Conservation (phyloP, 2,797 vertebrate species). For the Psittacula derbiana region DNA sequence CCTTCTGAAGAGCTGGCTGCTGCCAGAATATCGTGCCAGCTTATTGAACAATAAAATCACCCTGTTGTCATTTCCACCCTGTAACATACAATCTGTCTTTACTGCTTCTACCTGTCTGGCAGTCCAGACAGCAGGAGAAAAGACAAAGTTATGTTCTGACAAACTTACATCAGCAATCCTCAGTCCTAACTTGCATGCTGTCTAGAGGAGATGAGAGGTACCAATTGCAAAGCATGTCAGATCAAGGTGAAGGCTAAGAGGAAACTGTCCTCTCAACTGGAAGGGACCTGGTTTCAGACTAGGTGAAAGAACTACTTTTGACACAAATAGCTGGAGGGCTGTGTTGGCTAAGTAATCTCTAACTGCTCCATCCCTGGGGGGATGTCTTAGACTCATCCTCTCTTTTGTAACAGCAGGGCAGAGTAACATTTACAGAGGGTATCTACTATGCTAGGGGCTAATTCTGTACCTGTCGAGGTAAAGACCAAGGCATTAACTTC, state of each 20-base stretch:
- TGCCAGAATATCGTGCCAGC: background rate
- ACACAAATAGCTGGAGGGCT: background rate
- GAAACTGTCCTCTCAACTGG: background rate
- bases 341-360: background rate
- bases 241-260: background rate
- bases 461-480: accelerated
- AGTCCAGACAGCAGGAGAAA: background rate
- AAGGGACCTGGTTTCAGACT: background rate
- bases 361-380: background rate
- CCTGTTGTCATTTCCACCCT: background rate
- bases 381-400: background rate
- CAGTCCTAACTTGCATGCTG: background rate
- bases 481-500: background rate
- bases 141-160: background rate
- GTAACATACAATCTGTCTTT: background rate
- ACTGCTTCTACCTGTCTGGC: background rate
- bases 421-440: background rate
- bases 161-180: background rate
- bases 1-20: background rate
- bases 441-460: background rate
- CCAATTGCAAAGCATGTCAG: background rate
- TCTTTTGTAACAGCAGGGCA: background rate
- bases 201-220: background rate
- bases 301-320: background rate
- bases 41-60: background rate